Evolutionary conservation across 2,888 invertebrate species (phyloP).

Genomic region (Dolomedes plantarius): DNA sequence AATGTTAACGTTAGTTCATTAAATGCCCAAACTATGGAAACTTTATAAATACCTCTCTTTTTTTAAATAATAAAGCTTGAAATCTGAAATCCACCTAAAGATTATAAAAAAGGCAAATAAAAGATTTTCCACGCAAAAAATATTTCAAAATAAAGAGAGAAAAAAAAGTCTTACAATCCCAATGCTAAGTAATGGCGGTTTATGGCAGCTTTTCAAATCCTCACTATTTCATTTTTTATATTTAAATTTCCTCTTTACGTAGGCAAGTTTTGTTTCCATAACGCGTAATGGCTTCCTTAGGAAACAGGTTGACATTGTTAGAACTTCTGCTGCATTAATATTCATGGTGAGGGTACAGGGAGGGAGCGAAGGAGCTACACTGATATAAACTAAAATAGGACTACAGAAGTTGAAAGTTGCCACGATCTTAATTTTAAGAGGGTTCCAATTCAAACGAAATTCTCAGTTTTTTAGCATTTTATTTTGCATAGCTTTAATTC

Average conservation of each 20-base stretch:
- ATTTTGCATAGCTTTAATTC: slow-evolving; percentile 59
- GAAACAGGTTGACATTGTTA: slow-evolving; percentile 55
- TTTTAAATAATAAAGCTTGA: not conserved
- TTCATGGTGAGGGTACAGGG: slow-evolving; percentile 47
- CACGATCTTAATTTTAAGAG: slow-evolving; percentile 54
- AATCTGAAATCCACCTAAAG: not conserved
- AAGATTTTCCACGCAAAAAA: not conserved
- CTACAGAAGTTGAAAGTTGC: slow-evolving; percentile 13
- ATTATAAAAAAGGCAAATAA: not conserved
- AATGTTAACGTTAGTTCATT: too few species aligned
- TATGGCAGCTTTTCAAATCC: slow-evolving; percentile 15
- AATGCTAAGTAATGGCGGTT: not conserved
- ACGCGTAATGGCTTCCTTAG: slow-evolving; percentile 54
- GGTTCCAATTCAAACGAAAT: slow-evolving; percentile 46
- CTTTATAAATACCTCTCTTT: not conserved
- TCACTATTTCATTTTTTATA: slow-evolving; percentile 8
- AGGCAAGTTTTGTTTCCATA: slow-evolving; percentile 50
- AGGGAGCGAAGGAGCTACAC: not conserved
- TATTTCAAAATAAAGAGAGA: not conserved
- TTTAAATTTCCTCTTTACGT: slow-evolving; percentile 58
- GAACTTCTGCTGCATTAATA: slow-evolving; percentile 60
- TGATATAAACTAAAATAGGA: slow-evolving; percentile 29
- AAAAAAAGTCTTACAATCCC: not conserved
- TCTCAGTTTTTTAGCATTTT: slow-evolving; percentile 24
- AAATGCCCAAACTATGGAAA: not conserved